A percentile compares a stretch with the other conserved stretches of the same genome.
phyloP scores from a whole-genome alignment of 2,888 invertebrate genomes.

The Mythimna loreyi region DNA sequence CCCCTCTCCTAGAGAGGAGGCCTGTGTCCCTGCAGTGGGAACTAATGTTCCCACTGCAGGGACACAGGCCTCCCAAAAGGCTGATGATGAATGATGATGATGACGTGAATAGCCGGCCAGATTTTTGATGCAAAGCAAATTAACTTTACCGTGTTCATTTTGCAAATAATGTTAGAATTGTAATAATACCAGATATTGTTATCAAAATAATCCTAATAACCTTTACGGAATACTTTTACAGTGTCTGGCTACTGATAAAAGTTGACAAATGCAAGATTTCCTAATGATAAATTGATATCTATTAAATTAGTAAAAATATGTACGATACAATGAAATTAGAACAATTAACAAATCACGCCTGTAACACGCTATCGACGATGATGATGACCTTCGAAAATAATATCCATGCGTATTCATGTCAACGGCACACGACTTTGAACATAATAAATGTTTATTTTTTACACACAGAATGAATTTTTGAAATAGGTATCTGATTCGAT shows the following conservation, averaged over 20 bases:
- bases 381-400: constrained; percentile 8
- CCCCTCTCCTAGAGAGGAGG: no score
- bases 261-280: constrained; percentile 17
- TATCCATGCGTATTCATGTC: background rate
- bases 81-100: no score
- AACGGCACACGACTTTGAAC: background rate
- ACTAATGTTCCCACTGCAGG: no score
- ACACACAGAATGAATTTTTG: background rate
- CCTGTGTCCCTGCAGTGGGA: no score
- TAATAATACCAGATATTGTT: background rate
- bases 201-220: constrained; percentile 12
- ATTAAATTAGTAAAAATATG: constrained; percentile 22
- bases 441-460: background rate
- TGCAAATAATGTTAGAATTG: background rate
- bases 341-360: constrained; percentile 16
- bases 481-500: background rate
- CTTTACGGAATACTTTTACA: background rate
- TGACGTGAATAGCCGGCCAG: background rate
- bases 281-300: constrained; percentile 30
- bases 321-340: constrained; percentile 15
- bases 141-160: no score
- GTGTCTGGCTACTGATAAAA: constrained; percentile 3
- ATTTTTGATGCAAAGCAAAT: background rate
- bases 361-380: constrained; percentile 14
- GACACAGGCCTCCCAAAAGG: no score